phyloP scores from a whole-genome alignment of 2,113 vertebrate genomes.

The Oreochromis aureus region DNA sequence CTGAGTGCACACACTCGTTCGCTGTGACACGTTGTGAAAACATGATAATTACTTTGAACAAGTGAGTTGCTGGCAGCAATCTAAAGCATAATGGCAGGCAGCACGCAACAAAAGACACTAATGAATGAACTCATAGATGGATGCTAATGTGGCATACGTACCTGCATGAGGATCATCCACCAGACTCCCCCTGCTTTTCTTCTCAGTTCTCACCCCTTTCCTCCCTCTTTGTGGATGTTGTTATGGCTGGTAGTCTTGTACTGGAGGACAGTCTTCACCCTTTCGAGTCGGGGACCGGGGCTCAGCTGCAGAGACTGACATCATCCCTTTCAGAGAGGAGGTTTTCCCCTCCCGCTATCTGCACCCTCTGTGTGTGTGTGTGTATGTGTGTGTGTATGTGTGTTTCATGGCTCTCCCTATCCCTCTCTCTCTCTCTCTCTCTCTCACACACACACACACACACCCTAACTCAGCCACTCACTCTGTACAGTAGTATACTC shows the following conservation, averaged over 20 bases:
- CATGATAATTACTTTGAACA: constrained; percentile 19
- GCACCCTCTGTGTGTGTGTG: constrained; percentile 47
- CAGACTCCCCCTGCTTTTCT: constrained; percentile 24
- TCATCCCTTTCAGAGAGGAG: constrained; percentile 77
- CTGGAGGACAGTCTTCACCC: constrained; percentile 60
- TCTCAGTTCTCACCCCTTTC: constrained; percentile 19
- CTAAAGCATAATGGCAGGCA: constrained; percentile 7
- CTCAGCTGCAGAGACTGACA: constrained; percentile 82
- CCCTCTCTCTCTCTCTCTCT: constrained; percentile 23
- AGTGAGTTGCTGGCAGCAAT: constrained; percentile 20
- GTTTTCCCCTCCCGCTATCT: constrained; percentile 74
- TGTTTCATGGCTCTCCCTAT: constrained; percentile 3
- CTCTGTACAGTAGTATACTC: constrained; percentile 56
- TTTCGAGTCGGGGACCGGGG: constrained; percentile 63
- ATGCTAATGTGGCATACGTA: constrained; percentile 55
- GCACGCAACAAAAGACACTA: constrained; percentile 21
- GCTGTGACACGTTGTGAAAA: constrained; percentile 27
- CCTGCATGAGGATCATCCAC: constrained; percentile 60
- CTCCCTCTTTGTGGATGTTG: constrained; percentile 25
- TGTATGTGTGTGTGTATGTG: background rate
- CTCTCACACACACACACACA: background rate
- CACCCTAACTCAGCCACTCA: constrained; percentile 32
- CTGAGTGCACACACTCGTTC: background rate
- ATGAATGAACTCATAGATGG: constrained; percentile 45
- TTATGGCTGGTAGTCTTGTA: constrained; percentile 34